These are phyloP conservation scores for Taeniopygia guttata DNA, from an alignment of 2,797 vertebrate species.

Conservation along the genomic window DNA sequence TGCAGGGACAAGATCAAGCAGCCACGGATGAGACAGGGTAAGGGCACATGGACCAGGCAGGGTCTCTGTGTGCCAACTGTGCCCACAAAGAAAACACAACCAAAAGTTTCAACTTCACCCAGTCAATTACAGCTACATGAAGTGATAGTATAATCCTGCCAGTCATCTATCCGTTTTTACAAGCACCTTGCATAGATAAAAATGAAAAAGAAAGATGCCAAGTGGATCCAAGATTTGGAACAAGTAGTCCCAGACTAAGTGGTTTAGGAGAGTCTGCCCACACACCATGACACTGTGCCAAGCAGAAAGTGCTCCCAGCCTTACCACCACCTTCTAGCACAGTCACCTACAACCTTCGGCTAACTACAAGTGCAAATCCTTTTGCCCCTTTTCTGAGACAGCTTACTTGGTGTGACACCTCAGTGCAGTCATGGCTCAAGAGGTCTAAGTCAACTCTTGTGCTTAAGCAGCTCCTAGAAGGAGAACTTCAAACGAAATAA, in stretches of 20 bases:
- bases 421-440: background rate
- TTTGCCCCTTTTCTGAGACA: background rate
- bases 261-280: background rate
- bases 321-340: background rate
- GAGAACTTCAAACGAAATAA: background rate
- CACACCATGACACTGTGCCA: background rate
- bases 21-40: background rate
- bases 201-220: background rate
- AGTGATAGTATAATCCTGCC: background rate
- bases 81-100: background rate
- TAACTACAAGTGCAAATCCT: background rate
- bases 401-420: background rate
- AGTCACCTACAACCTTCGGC: background rate
- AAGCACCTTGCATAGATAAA: background rate
- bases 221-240: background rate
- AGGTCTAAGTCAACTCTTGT: background rate
- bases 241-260: background rate
- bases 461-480: background rate
- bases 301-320: background rate
- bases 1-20: background rate
- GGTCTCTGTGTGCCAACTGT: background rate
- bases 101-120: background rate
- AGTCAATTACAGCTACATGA: background rate
- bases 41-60: background rate
- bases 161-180: background rate